These are phyloP conservation scores for Diprion similis DNA, from an alignment of 1,140 invertebrate genomes.

Conservation along the genomic window DNA sequence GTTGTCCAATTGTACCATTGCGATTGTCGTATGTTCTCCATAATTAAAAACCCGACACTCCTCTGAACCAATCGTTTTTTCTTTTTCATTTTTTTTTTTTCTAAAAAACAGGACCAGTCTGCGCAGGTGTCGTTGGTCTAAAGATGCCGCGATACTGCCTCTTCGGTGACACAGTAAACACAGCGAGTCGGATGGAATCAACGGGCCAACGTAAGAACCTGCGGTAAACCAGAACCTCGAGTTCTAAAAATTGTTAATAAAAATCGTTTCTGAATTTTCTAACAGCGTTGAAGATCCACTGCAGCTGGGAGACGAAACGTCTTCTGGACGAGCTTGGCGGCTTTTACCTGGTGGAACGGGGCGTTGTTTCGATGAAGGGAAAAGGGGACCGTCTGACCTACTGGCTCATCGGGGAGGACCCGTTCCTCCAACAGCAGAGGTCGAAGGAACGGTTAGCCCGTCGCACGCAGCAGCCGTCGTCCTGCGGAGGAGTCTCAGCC, in stretches of 20 bases:
- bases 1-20: too few relatives aligned
- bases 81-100: too few relatives aligned
- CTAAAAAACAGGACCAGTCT: conserved; percentile 70
- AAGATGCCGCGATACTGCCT: conserved; percentile 93
- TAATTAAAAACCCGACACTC: too few relatives aligned
- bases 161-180: conserved; percentile 93
- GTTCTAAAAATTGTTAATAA: conserved; percentile 13
- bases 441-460: conserved; percentile 62
- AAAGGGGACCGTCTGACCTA: conserved; percentile 86
- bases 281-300: conserved; percentile 84
- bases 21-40: too few relatives aligned
- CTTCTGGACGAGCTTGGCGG: conserved; percentile 81
- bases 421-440: conserved; percentile 60
- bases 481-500: conserved; percentile 41
- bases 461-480: conserved; percentile 44
- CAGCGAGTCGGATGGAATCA: conserved; percentile 93
- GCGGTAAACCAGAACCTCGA: background rate
- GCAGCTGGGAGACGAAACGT: conserved; percentile 76
- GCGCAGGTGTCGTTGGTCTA: conserved; percentile 86
- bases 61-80: too few relatives aligned
- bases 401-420: conserved; percentile 84
- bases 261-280: conserved; percentile 22
- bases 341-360: conserved; percentile 79
- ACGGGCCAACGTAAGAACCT: conserved; percentile 74
- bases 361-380: conserved; percentile 85